Percentiles rank a stretch among this genome's conserved stretches.
These are phyloP conservation scores for Dasysyrphus albostriatus DNA, from an alignment of 2,888 invertebrate genomes.

Conservation along the genomic window DNA sequence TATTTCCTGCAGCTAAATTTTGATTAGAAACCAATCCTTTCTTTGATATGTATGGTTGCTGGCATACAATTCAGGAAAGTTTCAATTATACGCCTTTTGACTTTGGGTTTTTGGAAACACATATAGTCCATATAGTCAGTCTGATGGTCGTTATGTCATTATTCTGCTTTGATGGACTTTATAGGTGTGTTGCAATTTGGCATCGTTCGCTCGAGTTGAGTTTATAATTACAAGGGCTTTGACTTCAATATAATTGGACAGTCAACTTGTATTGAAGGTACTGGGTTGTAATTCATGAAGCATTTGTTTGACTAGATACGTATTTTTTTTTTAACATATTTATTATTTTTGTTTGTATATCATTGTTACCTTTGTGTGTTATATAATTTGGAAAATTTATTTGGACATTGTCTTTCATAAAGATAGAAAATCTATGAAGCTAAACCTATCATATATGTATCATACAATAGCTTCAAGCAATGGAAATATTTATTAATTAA, in stretches of 20 bases:
- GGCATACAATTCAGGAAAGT: background rate
- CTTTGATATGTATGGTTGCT: slow-evolving; percentile 6
- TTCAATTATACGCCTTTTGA: slow-evolving; percentile 34
- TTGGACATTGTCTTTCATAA: no score
- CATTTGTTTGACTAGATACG: background rate
- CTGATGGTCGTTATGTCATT: slow-evolving; percentile 24
- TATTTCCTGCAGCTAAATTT: slow-evolving; percentile 6
- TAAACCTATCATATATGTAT: no score
- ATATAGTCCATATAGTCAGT: background rate
- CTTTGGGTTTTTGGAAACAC: background rate
- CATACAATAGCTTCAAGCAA: no score
- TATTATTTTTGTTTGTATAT: no score
- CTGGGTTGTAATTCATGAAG: background rate
- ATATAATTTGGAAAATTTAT: no score
- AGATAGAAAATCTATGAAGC: no score
- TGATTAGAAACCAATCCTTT: slow-evolving; percentile 32
- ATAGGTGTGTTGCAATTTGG: slow-evolving; percentile 9
- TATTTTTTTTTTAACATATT: no score
- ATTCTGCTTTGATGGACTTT: slow-evolving; percentile 25
- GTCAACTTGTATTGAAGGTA: background rate
- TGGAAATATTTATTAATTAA: no score
- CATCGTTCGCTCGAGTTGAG: slow-evolving; percentile 7
- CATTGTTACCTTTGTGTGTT: no score
- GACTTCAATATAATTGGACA: slow-evolving; percentile 10
- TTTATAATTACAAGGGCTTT: slow-evolving; percentile 19